These are phyloP conservation scores for Aplysia californica DNA, from an alignment of 1,140 invertebrate species.

Conservation along the genomic window DNA sequence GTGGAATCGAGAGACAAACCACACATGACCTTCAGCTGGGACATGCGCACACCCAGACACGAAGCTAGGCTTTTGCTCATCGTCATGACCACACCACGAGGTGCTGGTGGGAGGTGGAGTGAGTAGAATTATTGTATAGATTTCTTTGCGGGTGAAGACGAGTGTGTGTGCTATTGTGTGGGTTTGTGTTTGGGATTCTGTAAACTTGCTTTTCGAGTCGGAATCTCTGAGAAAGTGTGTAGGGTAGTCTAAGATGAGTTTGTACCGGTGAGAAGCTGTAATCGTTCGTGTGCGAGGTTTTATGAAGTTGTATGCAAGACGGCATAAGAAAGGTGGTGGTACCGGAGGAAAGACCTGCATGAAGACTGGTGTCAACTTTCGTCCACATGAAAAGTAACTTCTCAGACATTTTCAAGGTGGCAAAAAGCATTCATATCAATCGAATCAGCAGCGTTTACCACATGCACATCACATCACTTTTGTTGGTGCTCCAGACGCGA, in stretches of 20 bases:
- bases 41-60: constrained; percentile 28
- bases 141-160: neutral
- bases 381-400: no score
- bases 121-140: neutral
- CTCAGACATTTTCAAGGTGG: no score
- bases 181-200: neutral
- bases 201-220: neutral
- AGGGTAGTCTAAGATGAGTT: neutral
- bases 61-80: constrained; percentile 38
- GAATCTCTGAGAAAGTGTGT: neutral
- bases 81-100: neutral
- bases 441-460: no score
- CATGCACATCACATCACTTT: no score
- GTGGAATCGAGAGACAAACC: constrained; percentile 38
- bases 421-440: no score
- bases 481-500: no score
- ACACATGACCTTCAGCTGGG: constrained; percentile 41
- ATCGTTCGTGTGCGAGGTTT: no score
- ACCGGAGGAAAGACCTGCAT: no score
- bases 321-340: no score
- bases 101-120: neutral
- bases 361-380: no score
- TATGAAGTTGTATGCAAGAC: no score
- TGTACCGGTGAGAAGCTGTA: no score
- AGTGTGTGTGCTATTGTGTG: neutral